Conservation (phyloP, 2,888 invertebrate genomes). For the Tyria jacobaeae region DNA sequence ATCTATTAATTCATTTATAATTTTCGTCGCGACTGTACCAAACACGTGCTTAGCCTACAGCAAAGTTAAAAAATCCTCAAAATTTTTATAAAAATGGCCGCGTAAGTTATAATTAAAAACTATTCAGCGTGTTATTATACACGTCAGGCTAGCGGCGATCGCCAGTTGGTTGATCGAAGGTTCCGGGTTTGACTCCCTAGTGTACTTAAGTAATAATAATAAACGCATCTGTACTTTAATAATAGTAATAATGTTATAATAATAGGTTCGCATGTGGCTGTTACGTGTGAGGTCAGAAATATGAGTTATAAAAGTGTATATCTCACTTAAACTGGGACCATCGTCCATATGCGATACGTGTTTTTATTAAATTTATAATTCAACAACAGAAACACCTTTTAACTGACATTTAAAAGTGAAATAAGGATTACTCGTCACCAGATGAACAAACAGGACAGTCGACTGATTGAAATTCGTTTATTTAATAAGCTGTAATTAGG, state of each 20-base stretch:
- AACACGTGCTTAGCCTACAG: conserved; percentile 46
- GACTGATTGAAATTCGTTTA: too few relatives aligned
- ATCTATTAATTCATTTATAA: conserved; percentile 4
- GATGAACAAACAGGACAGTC: too few relatives aligned
- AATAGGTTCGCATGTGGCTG: conserved; percentile 3
- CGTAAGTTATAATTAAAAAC: conserved; percentile 50
- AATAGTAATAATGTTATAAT: conserved; percentile 15
- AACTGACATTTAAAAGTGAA: too few relatives aligned
- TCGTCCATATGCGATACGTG: not conserved
- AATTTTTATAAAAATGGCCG: conserved; percentile 47
- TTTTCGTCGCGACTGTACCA: conserved; percentile 24
- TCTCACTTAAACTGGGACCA: not conserved
- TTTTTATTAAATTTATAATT: too few relatives aligned
- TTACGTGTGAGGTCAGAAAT: conserved; percentile 4
- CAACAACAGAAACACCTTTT: too few relatives aligned
- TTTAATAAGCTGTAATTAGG: too few relatives aligned
- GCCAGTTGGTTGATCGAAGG: conserved; percentile 45
- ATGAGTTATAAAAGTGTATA: conserved; percentile 6
- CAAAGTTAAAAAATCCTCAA: conserved; percentile 31
- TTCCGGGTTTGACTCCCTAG: conserved; percentile 29
- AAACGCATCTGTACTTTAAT: conserved; percentile 14
- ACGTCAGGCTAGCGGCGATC: conserved; percentile 46
- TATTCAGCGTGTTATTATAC: conserved; percentile 41
- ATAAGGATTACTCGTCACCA: too few relatives aligned
- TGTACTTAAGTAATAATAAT: conserved; percentile 19